Evolutionary conservation across 2,888 invertebrate genomes (phyloP), one percentile per base, ranked within the genome.

Genomic region (Pemphredon lugubris): DNA sequence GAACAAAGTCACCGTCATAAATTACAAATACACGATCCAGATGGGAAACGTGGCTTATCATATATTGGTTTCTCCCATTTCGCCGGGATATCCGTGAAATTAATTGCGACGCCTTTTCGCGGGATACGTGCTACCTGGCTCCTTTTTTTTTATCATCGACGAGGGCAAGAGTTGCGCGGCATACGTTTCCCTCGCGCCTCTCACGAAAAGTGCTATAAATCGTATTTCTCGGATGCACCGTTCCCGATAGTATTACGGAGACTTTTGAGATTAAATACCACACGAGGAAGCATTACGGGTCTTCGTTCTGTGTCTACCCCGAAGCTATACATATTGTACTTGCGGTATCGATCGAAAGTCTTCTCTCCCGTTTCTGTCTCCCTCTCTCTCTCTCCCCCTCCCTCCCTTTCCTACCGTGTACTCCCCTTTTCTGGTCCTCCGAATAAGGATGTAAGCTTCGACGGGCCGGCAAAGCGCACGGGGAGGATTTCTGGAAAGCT

Each of bases 281-380:
- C 50, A 18, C 40, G 37, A n/a, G 61, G 45, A 18, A 58, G 55
- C 51, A 69, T 71, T 71, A 71, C 57, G 40, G 70, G 63, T 72
- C 59, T 70, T 70, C 57, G 58, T 54, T 40, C 53, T 59, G 32
- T 48, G 58, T 59, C 55, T 64, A 44, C 55, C 40, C 47, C 16
- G 51, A 47, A 61, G 57, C 61, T 69, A 57, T 66, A 65, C 51
- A 59, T 44, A 69, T 69, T 50, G 48, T 60, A 48, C 50, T 45
- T 37, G 67, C 42, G 57, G 44, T 45, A 75, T 78, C 68, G 79
- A 78, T 67, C 74, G 48, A 42, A n/a, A 21, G 14, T 23, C 11
- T 42, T 26, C 26, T 11, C 3, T 7, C 11, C 1, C n/a, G 20
- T 13, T n/a, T n/a, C n/a, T n/a, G n/a, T n/a, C n/a, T n/a, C n/a